These are phyloP conservation scores for Papilio helenus DNA, from an alignment of 1,140 invertebrate species.

Conservation along the genomic window DNA sequence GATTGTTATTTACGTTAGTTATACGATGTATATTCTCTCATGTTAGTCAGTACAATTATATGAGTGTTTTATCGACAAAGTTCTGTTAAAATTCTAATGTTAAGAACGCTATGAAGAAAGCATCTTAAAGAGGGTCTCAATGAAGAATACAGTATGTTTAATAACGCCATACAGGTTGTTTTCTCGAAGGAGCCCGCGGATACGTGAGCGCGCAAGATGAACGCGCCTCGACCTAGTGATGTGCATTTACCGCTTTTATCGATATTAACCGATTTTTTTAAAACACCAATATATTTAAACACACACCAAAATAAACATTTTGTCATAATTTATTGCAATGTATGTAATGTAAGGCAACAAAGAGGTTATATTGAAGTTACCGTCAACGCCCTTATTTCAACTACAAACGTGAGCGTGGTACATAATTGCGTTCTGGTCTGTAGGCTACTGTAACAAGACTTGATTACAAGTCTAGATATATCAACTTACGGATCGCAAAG, in stretches of 20 bases:
- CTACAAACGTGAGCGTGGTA: constrained; percentile 3
- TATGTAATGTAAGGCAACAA: background rate
- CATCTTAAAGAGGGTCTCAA: constrained; percentile 28
- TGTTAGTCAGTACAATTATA: background rate
- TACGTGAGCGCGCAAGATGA: constrained; percentile 65
- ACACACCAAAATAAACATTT: background rate
- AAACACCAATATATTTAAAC: background rate
- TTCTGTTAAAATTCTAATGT: constrained; percentile 16
- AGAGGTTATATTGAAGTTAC: background rate
- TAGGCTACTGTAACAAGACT: background rate
- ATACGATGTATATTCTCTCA: background rate
- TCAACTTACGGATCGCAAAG: background rate
- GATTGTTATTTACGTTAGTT: background rate
- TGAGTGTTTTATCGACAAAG: background rate
- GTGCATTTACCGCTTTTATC: background rate
- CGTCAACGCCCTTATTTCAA: background rate
- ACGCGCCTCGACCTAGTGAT: constrained; percentile 37
- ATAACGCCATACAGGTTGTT: constrained; percentile 50
- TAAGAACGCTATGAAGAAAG: constrained; percentile 18
- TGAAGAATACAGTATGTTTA: constrained; percentile 39
- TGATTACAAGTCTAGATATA: background rate
- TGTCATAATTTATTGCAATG: background rate
- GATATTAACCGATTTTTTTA: background rate
- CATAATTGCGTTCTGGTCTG: constrained; percentile 1
- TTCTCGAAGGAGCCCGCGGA: constrained; percentile 42